phyloP scores from a whole-genome alignment of 1,140 invertebrate species.

The Ruditapes philippinarum region DNA sequence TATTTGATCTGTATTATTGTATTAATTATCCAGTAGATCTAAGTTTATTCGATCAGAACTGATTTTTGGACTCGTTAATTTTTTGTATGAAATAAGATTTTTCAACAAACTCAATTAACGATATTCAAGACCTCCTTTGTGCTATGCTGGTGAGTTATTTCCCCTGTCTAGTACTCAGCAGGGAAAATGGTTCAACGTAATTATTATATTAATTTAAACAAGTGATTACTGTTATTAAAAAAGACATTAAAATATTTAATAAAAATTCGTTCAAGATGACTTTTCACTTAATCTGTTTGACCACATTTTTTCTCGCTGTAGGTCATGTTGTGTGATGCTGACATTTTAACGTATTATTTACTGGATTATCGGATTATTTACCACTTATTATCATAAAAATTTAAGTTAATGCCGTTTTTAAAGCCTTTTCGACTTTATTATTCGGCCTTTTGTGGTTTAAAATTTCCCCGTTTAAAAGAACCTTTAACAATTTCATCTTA shows the following conservation, averaged over 20 bases:
- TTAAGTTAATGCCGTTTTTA: background rate
- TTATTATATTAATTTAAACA: background rate
- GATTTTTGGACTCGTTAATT: too few relatives aligned
- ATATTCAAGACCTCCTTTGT: background rate
- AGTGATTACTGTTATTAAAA: background rate
- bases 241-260: background rate
- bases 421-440: background rate
- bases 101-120: too few relatives aligned
- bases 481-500: too few relatives aligned
- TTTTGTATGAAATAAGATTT: too few relatives aligned
- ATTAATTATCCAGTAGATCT: too few relatives aligned
- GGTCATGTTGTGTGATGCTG: background rate
- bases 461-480: too few relatives aligned
- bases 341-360: conserved; percentile 30
- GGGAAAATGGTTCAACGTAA: too few relatives aligned
- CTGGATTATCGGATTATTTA: background rate
- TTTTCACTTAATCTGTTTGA: background rate
- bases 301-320: background rate
- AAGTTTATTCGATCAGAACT: too few relatives aligned
- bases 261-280: background rate
- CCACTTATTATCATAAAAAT: background rate
- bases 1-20: too few relatives aligned
- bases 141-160: background rate
- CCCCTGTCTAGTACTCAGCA: too few relatives aligned
- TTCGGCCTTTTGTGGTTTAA: background rate